phyloP scores from a whole-genome alignment of 2,797 vertebrate species.

The Falco concolor region DNA sequence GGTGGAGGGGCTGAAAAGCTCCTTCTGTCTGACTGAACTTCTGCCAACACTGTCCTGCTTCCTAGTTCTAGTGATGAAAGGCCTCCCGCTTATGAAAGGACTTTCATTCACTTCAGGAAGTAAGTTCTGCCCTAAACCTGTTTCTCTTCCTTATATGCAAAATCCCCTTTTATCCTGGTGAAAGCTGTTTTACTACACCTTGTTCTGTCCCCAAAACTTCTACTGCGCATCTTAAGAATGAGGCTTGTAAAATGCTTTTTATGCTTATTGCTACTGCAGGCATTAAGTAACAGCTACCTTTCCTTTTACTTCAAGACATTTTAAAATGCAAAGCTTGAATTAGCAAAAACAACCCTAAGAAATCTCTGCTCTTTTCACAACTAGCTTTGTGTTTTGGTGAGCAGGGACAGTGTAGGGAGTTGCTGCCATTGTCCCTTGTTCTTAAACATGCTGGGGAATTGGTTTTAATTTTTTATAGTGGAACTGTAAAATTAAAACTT shows the following conservation, averaged over 20 bases:
- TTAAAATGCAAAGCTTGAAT: background rate
- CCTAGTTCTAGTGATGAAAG: background rate
- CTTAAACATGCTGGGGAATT: background rate
- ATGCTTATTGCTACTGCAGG: background rate
- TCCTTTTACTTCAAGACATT: background rate
- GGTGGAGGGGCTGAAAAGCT: background rate
- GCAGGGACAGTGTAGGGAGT: background rate
- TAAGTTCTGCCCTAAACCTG: background rate
- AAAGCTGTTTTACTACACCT: rapidly evolving
- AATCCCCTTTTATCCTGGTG: background rate
- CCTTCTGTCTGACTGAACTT: background rate
- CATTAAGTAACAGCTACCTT: background rate
- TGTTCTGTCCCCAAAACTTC: background rate
- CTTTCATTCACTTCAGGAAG: background rate
- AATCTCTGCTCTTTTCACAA: background rate
- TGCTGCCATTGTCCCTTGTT: background rate
- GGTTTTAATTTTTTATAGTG: background rate
- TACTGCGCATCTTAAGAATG: background rate
- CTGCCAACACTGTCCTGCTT: background rate
- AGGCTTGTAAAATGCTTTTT: background rate
- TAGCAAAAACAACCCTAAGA: background rate
- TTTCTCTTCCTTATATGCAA: background rate
- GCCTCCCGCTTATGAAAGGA: background rate
- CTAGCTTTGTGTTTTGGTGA: background rate
- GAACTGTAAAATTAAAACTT: background rate